Conservation (phyloP, 2,113 vertebrate genomes). For the Hassar affinis region DNA sequence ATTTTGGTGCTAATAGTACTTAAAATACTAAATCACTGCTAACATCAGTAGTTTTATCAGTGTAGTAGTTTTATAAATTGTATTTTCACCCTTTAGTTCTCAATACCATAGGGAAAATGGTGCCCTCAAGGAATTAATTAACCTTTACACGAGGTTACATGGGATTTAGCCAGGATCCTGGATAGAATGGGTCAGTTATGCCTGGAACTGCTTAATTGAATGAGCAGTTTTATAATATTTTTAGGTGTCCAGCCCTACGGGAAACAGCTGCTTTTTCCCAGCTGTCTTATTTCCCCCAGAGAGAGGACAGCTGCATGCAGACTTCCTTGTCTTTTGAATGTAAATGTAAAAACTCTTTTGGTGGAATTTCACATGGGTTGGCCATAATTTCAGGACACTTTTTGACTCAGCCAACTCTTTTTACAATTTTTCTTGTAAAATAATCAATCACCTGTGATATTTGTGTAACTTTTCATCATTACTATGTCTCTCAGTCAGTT, state of each 20-base stretch:
- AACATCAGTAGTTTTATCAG: neutral
- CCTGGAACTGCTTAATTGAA: constrained; percentile 48
- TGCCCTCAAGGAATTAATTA: neutral
- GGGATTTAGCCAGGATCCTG: neutral
- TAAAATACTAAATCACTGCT: neutral
- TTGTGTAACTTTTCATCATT: constrained; percentile 43
- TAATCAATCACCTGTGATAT: constrained; percentile 38
- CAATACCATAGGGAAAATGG: neutral
- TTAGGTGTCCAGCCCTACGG: constrained; percentile 14
- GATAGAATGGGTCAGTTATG: constrained; percentile 53
- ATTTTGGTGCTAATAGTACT: neutral
- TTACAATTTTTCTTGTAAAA: neutral
- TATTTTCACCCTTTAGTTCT: neutral
- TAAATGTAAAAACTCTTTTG: neutral
- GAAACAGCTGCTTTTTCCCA: constrained; percentile 51
- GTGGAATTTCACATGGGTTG: constrained; percentile 1
- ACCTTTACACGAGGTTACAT: neutral
- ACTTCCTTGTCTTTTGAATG: constrained; percentile 15
- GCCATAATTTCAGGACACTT: neutral
- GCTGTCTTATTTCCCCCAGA: constrained; percentile 26
- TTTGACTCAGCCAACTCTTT: constrained; percentile 19
- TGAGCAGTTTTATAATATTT: constrained; percentile 19
- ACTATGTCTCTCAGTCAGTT: constrained; percentile 50
- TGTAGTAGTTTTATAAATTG: neutral
- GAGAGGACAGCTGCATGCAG: constrained; percentile 54